Evolutionary conservation across 2,888 invertebrate species (phyloP).

Genomic region (Pachliopta kotzebuea): DNA sequence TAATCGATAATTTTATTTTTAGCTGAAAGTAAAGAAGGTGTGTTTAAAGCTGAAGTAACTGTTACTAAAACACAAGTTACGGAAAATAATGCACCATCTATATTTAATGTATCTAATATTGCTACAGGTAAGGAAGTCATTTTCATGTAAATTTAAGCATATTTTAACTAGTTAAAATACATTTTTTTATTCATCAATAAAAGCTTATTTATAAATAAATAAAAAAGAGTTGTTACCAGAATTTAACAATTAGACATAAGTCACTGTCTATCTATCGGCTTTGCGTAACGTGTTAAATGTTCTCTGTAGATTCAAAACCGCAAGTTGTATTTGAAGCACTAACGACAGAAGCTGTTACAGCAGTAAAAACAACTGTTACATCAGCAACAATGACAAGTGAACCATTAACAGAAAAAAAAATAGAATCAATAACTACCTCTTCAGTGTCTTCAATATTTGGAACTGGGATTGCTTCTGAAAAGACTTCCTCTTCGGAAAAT

Average conservation of each 20-base stretch:
- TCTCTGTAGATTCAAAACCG: constrained; percentile 21
- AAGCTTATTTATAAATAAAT: too few relatives aligned
- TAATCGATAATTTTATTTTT: constrained; percentile 24
- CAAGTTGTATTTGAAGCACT: constrained; percentile 29
- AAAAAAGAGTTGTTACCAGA: too few relatives aligned
- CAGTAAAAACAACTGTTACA: constrained; percentile 24
- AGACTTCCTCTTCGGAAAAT: constrained; percentile 22
- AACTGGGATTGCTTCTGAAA: constrained; percentile 42
- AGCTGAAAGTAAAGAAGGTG: constrained; percentile 41
- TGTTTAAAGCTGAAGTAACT: constrained; percentile 37
- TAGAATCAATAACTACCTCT: constrained; percentile 33
- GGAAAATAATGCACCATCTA: constrained; percentile 37
- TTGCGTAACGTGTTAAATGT: neutral
- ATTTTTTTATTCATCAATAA: too few relatives aligned
- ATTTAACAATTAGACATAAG: neutral
- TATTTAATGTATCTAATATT: constrained; percentile 43
- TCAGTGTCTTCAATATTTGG: constrained; percentile 51
- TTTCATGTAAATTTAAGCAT: neutral
- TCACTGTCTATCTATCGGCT: too few relatives aligned
- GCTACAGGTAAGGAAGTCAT: constrained; percentile 34
- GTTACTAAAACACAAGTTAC: constrained; percentile 34
- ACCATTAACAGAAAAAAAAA: constrained; percentile 34
- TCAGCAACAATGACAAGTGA: constrained; percentile 33
- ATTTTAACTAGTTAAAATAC: too few relatives aligned
- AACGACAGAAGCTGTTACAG: constrained; percentile 23